Base-by-base conservation (phyloP, 2,888 invertebrate species). In the Cerastis leucographa region DNA sequence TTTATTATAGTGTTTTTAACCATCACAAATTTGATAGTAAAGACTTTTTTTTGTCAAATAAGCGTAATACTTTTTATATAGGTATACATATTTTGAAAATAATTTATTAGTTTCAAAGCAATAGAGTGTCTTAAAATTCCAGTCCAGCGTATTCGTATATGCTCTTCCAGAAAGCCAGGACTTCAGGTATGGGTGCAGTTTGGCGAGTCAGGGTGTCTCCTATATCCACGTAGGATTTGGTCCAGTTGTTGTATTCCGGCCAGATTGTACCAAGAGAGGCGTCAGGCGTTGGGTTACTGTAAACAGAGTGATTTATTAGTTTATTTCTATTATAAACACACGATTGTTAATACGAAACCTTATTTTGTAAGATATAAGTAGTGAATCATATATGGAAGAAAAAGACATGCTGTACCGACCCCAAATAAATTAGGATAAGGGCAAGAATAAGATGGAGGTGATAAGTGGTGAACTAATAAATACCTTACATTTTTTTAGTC, bases 211-310 rank as follows among this genome's bases (percentile, higher is more conserved):
- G 29, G 59, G 59, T 29, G 59, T 59, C 59, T 29, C 59, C 29
- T 29, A 59, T 59, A 29, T 59, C 59, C 59, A 59, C 59, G 59
- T 29, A 59, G 29, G 29, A 17, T 59, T 59, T 59, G 17, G 59
- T 59, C 59, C 59, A 59, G 59, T 29, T 59, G n/a, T 59, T 59
- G 59, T 59, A 59, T 29, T 59, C 59, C 59, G 59, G 59, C 59
- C 59, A 29, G 17, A 59, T 59, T 59, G 59, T 59, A 29, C 59
- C 59, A 29, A 59, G 59, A 29, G 59, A 59, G 29, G 7, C 59
- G 8, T 59, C 59, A 29, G 59, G 59, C 3, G 59, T 59, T 17
- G 59, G 59, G 29, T 59, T 59, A 29, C 59, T 59, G 59, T 29
- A 17, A 59, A 29, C 59, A 59, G 59, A 59, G 17, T 8, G 8